phyloP scores from a whole-genome alignment of 1,140 invertebrate species.

The Drosophila sp. region DNA sequence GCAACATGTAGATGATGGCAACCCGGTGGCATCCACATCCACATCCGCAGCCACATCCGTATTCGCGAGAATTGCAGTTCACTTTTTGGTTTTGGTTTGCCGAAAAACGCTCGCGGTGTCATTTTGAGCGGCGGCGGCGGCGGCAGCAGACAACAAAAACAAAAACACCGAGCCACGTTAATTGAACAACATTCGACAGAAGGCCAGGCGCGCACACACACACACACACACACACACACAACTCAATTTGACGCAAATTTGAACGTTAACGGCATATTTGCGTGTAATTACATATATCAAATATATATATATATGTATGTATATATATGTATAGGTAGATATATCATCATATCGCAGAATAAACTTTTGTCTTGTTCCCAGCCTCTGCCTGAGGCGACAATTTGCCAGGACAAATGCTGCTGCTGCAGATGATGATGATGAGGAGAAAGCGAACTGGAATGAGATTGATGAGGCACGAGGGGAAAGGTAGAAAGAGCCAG shows the following conservation, averaged over 20 bases:
- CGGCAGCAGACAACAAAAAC: constrained; percentile 66
- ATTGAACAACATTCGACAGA: constrained; percentile 76
- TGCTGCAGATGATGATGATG: constrained; percentile 19
- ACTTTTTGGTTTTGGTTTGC: constrained; percentile 22
- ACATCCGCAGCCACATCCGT: constrained; percentile 18
- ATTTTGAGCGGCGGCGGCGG: constrained; percentile 30
- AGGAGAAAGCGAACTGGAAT: background rate
- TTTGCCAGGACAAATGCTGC: constrained; percentile 54
- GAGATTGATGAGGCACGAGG: constrained; percentile 5
- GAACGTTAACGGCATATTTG: constrained; percentile 72
- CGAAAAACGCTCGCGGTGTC: constrained; percentile 72
- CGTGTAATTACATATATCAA: constrained; percentile 73
- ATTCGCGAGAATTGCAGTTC: constrained; percentile 16
- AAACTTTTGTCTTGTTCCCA: constrained; percentile 59
- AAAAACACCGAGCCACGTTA: constrained; percentile 69
- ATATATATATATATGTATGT: constrained; percentile 32
- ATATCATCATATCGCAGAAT: constrained; percentile 23
- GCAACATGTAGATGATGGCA: constrained; percentile 71
- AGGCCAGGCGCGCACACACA: constrained; percentile 15
- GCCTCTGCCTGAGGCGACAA: constrained; percentile 42
- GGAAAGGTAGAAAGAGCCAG: background rate
- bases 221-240: constrained; percentile 21
- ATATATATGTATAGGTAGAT: constrained; percentile 7
- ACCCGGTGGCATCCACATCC: constrained; percentile 21
- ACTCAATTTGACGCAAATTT: constrained; percentile 70